Base-by-base conservation (phyloP, 2,797 vertebrate genomes). In the Vespertilio murinus region DNA sequence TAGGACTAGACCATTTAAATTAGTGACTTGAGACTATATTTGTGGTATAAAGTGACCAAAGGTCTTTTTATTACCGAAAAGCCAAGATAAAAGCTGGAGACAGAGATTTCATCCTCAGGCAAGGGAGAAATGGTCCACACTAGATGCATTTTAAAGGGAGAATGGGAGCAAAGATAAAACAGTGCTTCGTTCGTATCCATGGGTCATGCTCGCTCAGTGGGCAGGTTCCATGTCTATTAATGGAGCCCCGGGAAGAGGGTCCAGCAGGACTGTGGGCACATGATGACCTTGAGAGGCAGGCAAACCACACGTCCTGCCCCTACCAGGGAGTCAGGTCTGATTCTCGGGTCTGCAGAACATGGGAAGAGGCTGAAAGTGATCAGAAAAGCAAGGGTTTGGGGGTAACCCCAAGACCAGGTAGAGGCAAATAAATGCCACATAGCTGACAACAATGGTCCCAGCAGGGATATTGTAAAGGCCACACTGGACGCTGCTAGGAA, bases 41-140 rank as follows among this genome's bases (percentile, higher is more conserved):
- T 96, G 85, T 86, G 82, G 74, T 94, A 79, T 94, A 82, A 95
- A 96, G 88, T 94, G 94, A 86, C 95, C 81, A 94, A 96, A 92
- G 93, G 87, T 96, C 84, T 54, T 94, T 96, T 95, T 96, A 97
- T 97, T 95, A 92, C 84, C 23, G 17, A 92, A 95, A 95, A 94
- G 52, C 92, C 59, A 88, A 35, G 64, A 95, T 88, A 95, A 96
- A 96, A 95, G 94, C 88, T 78, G 35, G 86, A 94, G 70, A 85
- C 45, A 52, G 74, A 94, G 91, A 94, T 94, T 94, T 96, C 92
- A 82, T 95, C 95, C 94, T 88, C 69, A 3, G 94, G 96, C 94
- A 81, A 95, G 71, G 59, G 67, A 93, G 82, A 79, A 95, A 91
- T 40, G 18, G 59, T 56, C 79, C 30, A 85, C 88, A 16, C 38